A percentile compares a stretch with the other conserved stretches of the same genome.
Evolutionary conservation across 2,797 vertebrate genomes (phyloP).

Genomic region (Tauraco hartlaubi): DNA sequence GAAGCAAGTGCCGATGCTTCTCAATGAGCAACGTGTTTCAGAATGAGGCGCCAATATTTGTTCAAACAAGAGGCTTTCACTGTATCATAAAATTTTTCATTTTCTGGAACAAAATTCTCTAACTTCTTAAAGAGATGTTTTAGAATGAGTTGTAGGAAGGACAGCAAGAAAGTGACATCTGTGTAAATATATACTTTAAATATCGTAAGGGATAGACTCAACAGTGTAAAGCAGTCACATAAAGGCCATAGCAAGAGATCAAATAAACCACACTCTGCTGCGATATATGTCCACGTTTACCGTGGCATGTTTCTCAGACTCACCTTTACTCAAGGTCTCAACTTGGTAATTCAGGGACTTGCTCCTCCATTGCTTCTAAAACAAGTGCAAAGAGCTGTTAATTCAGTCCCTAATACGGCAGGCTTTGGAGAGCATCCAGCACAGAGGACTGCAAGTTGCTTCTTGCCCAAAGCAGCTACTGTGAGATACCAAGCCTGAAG

Average conservation of each 20-base stretch:
- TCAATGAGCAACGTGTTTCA: not conserved
- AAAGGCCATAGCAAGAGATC: not conserved
- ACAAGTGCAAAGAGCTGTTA: not conserved
- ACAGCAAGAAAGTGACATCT: not conserved
- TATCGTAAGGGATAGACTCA: not conserved
- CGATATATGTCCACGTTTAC: not conserved
- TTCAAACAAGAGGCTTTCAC: not conserved
- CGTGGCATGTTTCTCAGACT: not conserved
- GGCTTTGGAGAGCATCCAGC: not conserved
- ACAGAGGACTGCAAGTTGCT: not conserved
- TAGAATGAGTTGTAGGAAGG: not conserved
- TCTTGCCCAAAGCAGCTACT: not conserved
- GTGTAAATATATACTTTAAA: not conserved
- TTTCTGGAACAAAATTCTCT: not conserved
- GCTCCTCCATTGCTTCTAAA: not conserved
- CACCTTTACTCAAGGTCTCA: not conserved
- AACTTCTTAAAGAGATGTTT: not conserved
- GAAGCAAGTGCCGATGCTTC: not conserved
- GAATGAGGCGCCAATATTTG: not conserved
- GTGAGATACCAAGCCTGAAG: not conserved
- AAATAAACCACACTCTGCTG: not conserved
- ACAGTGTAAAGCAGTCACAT: not conserved
- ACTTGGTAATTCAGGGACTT: not conserved
- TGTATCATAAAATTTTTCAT: not conserved
- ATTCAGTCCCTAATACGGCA: not conserved